phyloP scores from a whole-genome alignment of 2,888 invertebrate genomes.

The Atrina japonica region DNA sequence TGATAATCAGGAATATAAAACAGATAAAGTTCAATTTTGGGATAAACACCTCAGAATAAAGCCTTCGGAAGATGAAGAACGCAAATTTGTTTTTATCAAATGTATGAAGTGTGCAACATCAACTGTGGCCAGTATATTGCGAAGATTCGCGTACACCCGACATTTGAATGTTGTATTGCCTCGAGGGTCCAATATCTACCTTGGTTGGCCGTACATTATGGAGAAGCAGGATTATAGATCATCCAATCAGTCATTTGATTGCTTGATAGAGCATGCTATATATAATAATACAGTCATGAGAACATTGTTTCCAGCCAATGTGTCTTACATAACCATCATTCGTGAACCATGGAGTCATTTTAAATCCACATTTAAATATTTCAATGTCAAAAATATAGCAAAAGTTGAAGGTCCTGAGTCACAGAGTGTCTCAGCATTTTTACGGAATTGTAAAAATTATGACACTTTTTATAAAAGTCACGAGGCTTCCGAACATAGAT shows the following conservation, averaged over 20 bases:
- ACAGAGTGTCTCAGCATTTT: conserved; percentile 56
- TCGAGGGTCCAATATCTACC: conserved; percentile 65
- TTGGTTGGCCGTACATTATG: conserved; percentile 77
- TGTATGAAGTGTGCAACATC: conserved; percentile 79
- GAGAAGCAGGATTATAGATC: conserved; percentile 68
- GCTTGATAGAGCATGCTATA: conserved; percentile 75
- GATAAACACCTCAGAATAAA: background rate
- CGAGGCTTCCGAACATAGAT: conserved; percentile 51
- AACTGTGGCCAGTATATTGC: conserved; percentile 71
- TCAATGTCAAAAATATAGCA: conserved; percentile 60
- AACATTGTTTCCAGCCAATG: conserved; percentile 69
- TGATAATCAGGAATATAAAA: too few relatives aligned
- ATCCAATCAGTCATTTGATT: conserved; percentile 66
- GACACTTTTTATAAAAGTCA: conserved; percentile 69
- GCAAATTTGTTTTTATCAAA: conserved; percentile 78
- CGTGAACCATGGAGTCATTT: conserved; percentile 77
- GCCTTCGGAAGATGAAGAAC: conserved; percentile 4
- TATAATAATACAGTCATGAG: conserved; percentile 70
- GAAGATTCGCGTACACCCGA: conserved; percentile 70
- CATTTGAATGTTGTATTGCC: conserved; percentile 76
- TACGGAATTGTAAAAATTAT: conserved; percentile 68
- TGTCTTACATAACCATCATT: conserved; percentile 74
- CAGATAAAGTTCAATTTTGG: conserved; percentile 6
- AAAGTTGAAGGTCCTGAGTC: conserved; percentile 61
- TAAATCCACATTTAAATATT: conserved; percentile 76